phyloP scores from a whole-genome alignment of 2,113 vertebrate species.

The Rhombomys opimus region DNA sequence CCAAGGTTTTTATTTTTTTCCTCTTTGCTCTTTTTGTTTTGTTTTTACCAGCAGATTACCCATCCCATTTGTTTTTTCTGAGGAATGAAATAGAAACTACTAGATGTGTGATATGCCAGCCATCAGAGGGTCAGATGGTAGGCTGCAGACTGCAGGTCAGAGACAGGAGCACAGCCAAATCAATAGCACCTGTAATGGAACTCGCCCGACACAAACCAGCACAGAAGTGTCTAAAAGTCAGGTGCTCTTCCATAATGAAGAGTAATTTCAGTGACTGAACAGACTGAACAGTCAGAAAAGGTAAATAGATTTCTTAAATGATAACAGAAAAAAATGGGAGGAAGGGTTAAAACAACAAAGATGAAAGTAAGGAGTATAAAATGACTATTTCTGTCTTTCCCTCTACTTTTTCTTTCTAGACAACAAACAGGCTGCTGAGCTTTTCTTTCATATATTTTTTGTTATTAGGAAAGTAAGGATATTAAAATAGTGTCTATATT shows the following conservation, averaged over 20 bases:
- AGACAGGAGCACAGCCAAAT: slow-evolving; percentile 55
- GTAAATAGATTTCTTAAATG: slow-evolving; percentile 65
- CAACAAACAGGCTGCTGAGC: background rate
- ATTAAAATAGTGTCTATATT: background rate
- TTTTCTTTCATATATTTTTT: background rate
- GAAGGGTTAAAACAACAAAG: slow-evolving; percentile 45
- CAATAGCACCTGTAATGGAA: slow-evolving; percentile 66
- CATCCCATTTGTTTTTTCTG: slow-evolving; percentile 35
- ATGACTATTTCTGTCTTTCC: background rate
- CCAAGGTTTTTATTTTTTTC: background rate
- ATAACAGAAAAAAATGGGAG: background rate
- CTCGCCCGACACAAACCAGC: background rate
- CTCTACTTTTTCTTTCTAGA: background rate
- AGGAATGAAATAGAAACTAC: slow-evolving; percentile 43
- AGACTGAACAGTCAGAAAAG: background rate
- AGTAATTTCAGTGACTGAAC: slow-evolving; percentile 54
- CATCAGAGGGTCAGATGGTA: slow-evolving; percentile 53
- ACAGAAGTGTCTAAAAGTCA: background rate
- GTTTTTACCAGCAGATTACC: slow-evolving; percentile 20
- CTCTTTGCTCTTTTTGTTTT: background rate
- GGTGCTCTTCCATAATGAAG: slow-evolving; percentile 53
- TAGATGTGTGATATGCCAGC: slow-evolving; percentile 35
- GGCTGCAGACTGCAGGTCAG: background rate
- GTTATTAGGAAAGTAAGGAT: background rate
- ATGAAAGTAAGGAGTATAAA: background rate